Evolutionary conservation across 2,113 vertebrate species (phyloP), one percentile per base, ranked within the genome.

Genomic region (Pteropus alecto): DNA sequence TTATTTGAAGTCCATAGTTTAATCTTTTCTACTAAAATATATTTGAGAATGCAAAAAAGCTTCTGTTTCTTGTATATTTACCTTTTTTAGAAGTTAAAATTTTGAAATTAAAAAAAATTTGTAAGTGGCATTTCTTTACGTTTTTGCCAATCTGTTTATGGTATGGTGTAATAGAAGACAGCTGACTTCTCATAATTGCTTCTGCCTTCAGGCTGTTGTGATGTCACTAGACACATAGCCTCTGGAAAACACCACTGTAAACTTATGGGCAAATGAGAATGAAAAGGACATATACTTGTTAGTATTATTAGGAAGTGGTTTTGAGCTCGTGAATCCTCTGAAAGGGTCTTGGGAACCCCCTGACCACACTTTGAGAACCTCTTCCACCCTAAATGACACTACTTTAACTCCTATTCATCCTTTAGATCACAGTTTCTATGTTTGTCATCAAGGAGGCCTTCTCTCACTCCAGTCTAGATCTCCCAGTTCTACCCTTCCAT

Each of bases 71-170:
- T 83, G 5, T 51, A 4, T 70, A 58, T 35, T 74, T 79, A 35
- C 21, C 26, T 82, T 90, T 43, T 65, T 46, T 79, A 79, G 48
- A 87, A 94, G 30, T 74, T 58, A 21, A 73, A 74, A 67, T 15
- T 18, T 6, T 86, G 38, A 90, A 81, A n/a, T n/a, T 74, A 28
- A 84, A 79, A 67, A 54, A 46, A 46, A 16, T 5, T 74, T 74
- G 7, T 30, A 63, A 35, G 8, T 56, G 30, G 5, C 28, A 28
- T 86, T 77, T 35, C 28, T 85, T 74, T 30, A 35, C 19, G 8
- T 77, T 71, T 91, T 43, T 82, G 46, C 9, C 43, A 5, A 2
- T 67, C 35, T 78, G 41, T 54, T 60, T n/a, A 15, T 41, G 12
- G 38, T 93, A 28, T 67, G 8, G 9, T 48, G 71, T 67, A 65